These are phyloP conservation scores for Nemopilema nomurai DNA, from an alignment of 30 jellyfish, hydroid and myxozoan genomes.

Conservation along the genomic window DNA sequence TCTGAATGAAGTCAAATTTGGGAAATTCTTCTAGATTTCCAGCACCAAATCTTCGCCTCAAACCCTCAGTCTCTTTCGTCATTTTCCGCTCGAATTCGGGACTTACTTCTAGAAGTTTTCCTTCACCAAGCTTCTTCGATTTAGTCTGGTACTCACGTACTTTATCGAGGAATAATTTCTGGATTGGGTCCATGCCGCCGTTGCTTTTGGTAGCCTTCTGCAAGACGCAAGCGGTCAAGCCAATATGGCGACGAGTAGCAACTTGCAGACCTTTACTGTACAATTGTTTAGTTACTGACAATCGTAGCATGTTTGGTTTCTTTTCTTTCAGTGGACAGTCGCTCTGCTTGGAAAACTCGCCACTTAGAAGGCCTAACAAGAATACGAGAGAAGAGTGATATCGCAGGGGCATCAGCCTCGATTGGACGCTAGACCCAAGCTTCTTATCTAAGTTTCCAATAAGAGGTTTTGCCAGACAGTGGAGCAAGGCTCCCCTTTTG, in stretches of 20 bases:
- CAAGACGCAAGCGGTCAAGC: slow-evolving; percentile 37
- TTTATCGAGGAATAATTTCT: slow-evolving; percentile 78
- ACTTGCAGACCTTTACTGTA: not conserved
- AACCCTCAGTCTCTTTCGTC: slow-evolving; percentile 61
- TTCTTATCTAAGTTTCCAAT: too few relatives aligned
- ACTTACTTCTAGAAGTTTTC: slow-evolving; percentile 67
- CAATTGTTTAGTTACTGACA: not conserved
- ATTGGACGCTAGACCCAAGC: not conserved
- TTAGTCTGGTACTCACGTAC: slow-evolving; percentile 71
- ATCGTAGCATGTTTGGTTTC: slow-evolving; percentile 13
- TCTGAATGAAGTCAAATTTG: slow-evolving; percentile 66
- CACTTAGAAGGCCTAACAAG: not conserved
- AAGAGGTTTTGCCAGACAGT: too few relatives aligned
- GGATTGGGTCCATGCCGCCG: slow-evolving; percentile 79
- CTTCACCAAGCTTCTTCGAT: slow-evolving; percentile 68
- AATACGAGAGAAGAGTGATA: not conserved
- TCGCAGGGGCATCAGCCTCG: not conserved
- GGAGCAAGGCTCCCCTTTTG: too few relatives aligned
- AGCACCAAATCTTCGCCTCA: slow-evolving; percentile 83
- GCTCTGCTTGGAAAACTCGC: not conserved
- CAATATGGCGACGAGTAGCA: slow-evolving; percentile 60
- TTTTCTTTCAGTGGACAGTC: not conserved
- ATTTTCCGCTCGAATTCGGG: slow-evolving; percentile 70
- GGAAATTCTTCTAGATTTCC: slow-evolving; percentile 88
- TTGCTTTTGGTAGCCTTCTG: slow-evolving; percentile 35